Evolutionary conservation across 2,113 vertebrate genomes (phyloP), one percentile per base, ranked within the genome.

Genomic region (Sitta europaea): DNA sequence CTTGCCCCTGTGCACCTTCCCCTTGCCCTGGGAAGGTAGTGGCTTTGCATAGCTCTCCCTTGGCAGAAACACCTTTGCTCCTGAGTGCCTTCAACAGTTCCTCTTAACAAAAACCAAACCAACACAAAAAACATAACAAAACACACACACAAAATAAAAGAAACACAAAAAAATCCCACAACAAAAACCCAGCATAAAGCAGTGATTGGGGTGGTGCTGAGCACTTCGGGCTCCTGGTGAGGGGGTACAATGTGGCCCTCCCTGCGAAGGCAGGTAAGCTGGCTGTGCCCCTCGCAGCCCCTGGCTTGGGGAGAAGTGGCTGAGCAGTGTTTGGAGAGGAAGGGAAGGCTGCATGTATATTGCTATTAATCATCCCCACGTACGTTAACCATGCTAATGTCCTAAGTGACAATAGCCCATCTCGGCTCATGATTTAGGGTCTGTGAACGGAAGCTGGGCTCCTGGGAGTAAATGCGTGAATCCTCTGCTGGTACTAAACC

Each of bases 381-480:
- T 97, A 94, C 77, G 95, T 98, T 98, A 98, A 98, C 98, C 97
- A 98, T 98, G 98, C 98, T 98, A 98, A 98, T 98, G 98, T 96
- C 91, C 80, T 97, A 98, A 98, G 97, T 98, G 98, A 98, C 98
- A 98, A 97, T 98, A 97, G 97, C 98, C 98, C 98, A 98, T 98
- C 98, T 98, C 96, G 61, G 97, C 95, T 96, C 43, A 47, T 98
- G 98, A 98, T 98, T 98, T 98, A 98, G 97, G 98, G 98, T 98
- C 98, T 98, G 94, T 93, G 98, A 98, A 98, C 98, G 98, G 98
- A 98, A 98, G 98, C 98, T 90, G 94, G 97, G 98, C 98, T 98
- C 97, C 97, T 97, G 98, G 98, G 98, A 98, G 97, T 97, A 98
- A 98, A 98, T 98, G 98, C 92, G 97, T 97, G 98, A 98, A 98